Base-by-base conservation (phyloP, 2,888 invertebrate genomes). In the Loripinus fragilis region DNA sequence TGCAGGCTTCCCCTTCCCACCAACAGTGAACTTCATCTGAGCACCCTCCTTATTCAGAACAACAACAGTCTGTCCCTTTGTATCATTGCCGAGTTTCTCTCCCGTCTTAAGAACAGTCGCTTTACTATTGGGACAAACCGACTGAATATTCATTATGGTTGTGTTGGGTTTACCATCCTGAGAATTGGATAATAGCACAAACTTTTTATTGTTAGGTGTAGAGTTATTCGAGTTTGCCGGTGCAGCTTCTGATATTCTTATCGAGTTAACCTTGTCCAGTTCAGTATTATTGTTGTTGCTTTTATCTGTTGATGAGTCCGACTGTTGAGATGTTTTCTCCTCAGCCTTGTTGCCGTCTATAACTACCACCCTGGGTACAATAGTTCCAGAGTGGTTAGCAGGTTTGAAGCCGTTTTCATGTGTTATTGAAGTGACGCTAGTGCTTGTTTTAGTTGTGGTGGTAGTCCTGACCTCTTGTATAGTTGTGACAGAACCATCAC, bases 21-120 rank as follows among this genome's bases (percentile, higher is more conserved):
- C 60, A 12, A 87, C 23, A 86, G 87, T 76, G 35, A 90, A 81
- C 17, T 89, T 91, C 66, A 90, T 89, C 67, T 90, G 90, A 38
- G 85, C 86, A 8, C 92, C 92, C 65, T 91, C 91, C 52, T 91
- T 89, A 78, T 90, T 91, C 15, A 85, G 52, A 28, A 92, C 88
- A 8, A 92, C 88, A 71, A 92, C 83, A n/a, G 91, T 90, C 23
- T 89, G 85, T 64, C 86, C 86, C 52, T 78, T 78, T 20, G 52
- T 71, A 42, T 80, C 75, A 50, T 71, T 64, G 15, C n/a, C 23
- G 28, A 70, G 23, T 73, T 83, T 80, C 3, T 81, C 85, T 8
- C 74, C 74, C 20, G 82, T 76, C 67, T 87, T 86, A 25, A 88
- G 76, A 3, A 86, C 48, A 20, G 85, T 80, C 15, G 85, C 80